phyloP scores from a whole-genome alignment of 2,113 vertebrate genomes.

The Paramisgurnus dabryanus region DNA sequence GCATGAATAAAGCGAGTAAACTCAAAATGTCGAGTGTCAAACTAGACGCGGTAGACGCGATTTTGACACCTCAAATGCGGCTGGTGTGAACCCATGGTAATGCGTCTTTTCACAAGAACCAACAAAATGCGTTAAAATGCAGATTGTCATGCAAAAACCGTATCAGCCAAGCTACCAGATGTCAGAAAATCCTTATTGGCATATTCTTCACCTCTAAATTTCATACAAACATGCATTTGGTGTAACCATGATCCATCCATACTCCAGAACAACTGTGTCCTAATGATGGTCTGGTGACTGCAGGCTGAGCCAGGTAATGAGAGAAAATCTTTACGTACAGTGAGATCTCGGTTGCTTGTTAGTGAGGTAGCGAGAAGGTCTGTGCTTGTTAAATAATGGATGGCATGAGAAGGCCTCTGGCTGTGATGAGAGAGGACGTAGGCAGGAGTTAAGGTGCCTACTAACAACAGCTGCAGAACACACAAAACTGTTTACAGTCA shows the following conservation, averaged over 20 bases:
- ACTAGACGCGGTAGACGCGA: no score
- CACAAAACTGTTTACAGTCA: constrained; percentile 41
- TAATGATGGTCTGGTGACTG: constrained; percentile 45
- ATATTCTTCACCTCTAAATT: constrained; percentile 31
- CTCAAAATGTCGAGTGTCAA: no score
- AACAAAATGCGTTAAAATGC: neutral
- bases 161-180: constrained; percentile 18
- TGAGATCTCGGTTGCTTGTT: constrained; percentile 45
- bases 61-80: no score
- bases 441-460: constrained; percentile 39
- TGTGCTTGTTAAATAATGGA: constrained; percentile 54
- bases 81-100: neutral
- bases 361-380: constrained; percentile 43
- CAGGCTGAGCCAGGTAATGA: constrained; percentile 34
- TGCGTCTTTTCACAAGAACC: neutral
- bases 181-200: constrained; percentile 25
- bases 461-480: constrained; percentile 45
- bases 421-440: constrained; percentile 38
- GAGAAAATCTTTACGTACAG: constrained; percentile 33
- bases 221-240: constrained; percentile 3
- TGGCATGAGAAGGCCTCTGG: constrained; percentile 51
- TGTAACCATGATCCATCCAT: constrained; percentile 17
- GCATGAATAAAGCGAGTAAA: no score
- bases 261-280: constrained; percentile 20
- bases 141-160: neutral